Percentiles rank a stretch among this genome's conserved stretches.
These are phyloP conservation scores for Sericinus montela DNA, from an alignment of 2,888 invertebrate species.

Conservation along the genomic window DNA sequence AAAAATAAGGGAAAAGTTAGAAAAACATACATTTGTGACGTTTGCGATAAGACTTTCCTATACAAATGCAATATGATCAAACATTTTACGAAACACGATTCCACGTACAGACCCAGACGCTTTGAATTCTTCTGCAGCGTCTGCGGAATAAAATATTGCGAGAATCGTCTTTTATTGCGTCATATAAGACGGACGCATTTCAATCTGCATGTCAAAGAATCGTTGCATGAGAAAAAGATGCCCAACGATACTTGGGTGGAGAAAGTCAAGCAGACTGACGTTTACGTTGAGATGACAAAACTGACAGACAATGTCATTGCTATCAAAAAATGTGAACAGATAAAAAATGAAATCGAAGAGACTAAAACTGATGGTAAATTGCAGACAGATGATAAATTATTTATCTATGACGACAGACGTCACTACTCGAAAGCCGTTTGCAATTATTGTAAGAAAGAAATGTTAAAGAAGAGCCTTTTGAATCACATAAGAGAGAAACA, in stretches of 20 bases:
- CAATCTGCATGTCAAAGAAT: slow-evolving; percentile 1
- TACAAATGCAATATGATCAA: neutral
- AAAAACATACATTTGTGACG: neutral
- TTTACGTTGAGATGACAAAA: slow-evolving; percentile 9
- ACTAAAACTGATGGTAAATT: neutral
- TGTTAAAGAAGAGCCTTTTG: slow-evolving; percentile 5
- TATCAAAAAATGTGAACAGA: slow-evolving; percentile 1
- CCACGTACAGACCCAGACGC: no score
- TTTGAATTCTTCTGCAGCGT: neutral
- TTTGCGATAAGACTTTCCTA: neutral
- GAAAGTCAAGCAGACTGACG: neutral
- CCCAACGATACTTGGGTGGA: slow-evolving; percentile 6
- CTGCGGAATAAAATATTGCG: slow-evolving; percentile 1
- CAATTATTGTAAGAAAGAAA: slow-evolving; percentile 1
- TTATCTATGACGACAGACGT: neutral
- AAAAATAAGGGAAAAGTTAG: neutral
- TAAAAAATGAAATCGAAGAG: neutral
- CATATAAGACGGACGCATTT: slow-evolving; percentile 6
- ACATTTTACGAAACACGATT: neutral
- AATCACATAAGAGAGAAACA: slow-evolving; percentile 3
- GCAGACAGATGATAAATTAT: neutral
- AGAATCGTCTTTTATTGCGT: neutral
- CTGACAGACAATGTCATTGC: slow-evolving; percentile 2
- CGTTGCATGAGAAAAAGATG: neutral
- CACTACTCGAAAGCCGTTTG: neutral